phyloP scores from a whole-genome alignment of 2,797 vertebrate species.

The Silurus lanzhouensis region DNA sequence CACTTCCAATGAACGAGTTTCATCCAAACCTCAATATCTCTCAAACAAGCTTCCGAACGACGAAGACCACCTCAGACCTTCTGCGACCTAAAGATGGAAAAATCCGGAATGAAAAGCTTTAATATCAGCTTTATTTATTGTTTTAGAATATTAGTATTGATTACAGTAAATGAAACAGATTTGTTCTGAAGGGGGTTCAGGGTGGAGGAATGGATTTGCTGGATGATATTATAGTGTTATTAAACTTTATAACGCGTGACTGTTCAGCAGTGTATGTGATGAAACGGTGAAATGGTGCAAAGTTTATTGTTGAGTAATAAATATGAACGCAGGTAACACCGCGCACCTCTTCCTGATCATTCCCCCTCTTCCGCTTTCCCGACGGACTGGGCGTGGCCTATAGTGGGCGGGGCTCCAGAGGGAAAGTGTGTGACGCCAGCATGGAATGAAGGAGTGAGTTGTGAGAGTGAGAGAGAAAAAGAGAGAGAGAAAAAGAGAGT shows the following conservation, averaged over 20 bases:
- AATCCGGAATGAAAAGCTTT: neutral
- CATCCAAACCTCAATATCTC: neutral
- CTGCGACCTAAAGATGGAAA: neutral
- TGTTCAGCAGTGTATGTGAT: neutral
- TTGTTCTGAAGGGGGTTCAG: neutral
- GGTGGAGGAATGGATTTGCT: too few relatives aligned
- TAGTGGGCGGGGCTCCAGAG: constrained; percentile 41
- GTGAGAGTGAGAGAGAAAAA: neutral
- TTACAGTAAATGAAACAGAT: too few relatives aligned
- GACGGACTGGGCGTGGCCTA: constrained; percentile 66
- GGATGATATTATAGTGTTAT: too few relatives aligned
- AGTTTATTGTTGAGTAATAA: neutral
- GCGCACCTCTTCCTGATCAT: constrained; percentile 6
- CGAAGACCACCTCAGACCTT: neutral
- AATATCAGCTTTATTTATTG: too few relatives aligned
- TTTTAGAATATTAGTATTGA: too few relatives aligned
- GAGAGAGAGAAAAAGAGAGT: constrained; percentile 29
- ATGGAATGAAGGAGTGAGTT: constrained; percentile 80
- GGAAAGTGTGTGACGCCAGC: constrained; percentile 76
- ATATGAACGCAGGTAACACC: neutral
- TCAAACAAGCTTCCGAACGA: neutral
- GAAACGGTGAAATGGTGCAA: neutral
- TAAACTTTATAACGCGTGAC: too few relatives aligned
- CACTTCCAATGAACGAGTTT: neutral
- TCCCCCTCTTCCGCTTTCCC: constrained; percentile 12